A percentile compares a stretch with the other conserved stretches of the same genome.
These are phyloP conservation scores for Geococcyx californianus DNA, from an alignment of 2,113 vertebrate species.

Conservation along the genomic window DNA sequence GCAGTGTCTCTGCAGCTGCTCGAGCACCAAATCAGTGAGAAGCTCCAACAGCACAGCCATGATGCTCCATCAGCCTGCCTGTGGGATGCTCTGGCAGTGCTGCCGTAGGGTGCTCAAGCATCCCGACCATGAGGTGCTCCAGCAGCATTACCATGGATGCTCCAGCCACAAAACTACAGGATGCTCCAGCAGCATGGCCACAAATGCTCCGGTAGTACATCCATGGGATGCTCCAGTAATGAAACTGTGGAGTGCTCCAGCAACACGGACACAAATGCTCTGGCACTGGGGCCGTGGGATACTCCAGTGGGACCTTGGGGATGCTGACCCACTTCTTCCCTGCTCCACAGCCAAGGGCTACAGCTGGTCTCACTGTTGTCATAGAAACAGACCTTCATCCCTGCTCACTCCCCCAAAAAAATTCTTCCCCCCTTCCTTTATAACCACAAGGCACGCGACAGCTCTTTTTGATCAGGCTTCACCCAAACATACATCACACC, in stretches of 20 bases:
- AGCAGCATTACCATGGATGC: background rate
- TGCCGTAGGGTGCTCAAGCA: no score
- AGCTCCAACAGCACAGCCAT: background rate
- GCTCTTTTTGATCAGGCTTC: background rate
- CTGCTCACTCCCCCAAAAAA: background rate
- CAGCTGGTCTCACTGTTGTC: background rate
- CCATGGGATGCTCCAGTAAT: no score
- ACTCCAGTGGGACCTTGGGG: background rate
- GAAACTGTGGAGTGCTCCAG: background rate
- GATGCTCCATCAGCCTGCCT: background rate
- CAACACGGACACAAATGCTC: background rate
- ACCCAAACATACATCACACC: background rate
- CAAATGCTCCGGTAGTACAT: background rate
- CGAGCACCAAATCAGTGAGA: no score
- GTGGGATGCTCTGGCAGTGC: background rate
- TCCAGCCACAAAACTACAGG: background rate
- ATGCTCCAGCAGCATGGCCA: no score
- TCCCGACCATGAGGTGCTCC: background rate
- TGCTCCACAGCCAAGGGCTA: accelerated
- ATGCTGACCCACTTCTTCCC: background rate
- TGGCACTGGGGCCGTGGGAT: background rate
- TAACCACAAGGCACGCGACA: background rate
- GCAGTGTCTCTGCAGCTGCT: no score
- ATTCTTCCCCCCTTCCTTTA: background rate
- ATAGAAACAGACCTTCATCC: background rate